Evolutionary conservation across 2,113 vertebrate genomes (phyloP), one percentile per base, ranked within the genome.

Genomic region (Menura novaehollandiae): DNA sequence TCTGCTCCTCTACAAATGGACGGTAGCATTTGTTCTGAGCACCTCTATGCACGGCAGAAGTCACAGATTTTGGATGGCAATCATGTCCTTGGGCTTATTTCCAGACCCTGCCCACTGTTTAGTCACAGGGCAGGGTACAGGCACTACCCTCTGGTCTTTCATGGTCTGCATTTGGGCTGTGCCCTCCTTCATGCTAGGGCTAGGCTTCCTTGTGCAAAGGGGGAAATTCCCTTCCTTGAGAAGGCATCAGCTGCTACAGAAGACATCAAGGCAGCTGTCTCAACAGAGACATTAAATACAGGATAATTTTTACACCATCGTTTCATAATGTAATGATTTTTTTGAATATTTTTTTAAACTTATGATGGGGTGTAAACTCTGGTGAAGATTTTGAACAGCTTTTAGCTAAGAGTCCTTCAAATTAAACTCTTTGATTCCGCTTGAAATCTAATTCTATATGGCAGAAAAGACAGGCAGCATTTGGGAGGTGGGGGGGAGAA

Each of bases 391-490:
- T 92, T 85, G 53, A 96, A 93, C 83, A 89, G 83, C 62, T 95
- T 93, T 96, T 85, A 96, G 52, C 39, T 91, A 64, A 84, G 63
- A 87, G 43, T 89, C 64, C 73, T 95, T 89, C 91, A 95, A 93
- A 79, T 89, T 74, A 94, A 89, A 92, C 37, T 58, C 44, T 89
- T 93, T 71, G 49, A 87, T 84, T 94, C 77, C 85, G 71, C 53
- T 93, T 78, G 73, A 89, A 96, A 93, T 92, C 53, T 89, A 88
- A 87, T 69, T 95, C 80, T 94, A 62, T 69, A 85, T 85, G 92
- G 91, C 88, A 96, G 83, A 73, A 94, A 89, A 96, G 83, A 91
- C 88, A 93, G 82, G 97, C 80, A 97, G 96, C 97, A 97, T 98
- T 97, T 97, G 91, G 95, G 67, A 79, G 60, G 56, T 67, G 37